These are phyloP conservation scores for Xerus inauris DNA, from an alignment of 2,113 vertebrate species.

Conservation along the genomic window DNA sequence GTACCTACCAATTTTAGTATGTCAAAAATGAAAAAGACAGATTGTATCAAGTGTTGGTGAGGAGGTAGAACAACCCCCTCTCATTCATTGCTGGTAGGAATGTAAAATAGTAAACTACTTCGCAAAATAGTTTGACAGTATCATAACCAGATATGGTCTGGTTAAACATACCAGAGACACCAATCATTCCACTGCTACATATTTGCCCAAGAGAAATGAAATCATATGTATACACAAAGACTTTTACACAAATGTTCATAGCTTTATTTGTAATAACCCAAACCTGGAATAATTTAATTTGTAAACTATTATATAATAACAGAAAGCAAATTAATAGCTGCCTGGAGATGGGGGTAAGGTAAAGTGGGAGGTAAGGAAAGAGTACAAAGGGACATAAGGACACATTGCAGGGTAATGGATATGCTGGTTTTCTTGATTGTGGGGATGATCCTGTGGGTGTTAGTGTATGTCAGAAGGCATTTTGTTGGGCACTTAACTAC, in stretches of 20 bases:
- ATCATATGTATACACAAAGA: neutral
- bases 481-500: neutral
- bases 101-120: neutral
- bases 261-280: neutral
- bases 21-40: constrained; percentile 32
- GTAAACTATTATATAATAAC: neutral
- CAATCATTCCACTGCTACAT: neutral
- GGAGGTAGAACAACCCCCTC: neutral
- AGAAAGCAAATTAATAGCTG: neutral
- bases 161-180: neutral
- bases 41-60: neutral
- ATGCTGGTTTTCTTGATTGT: neutral
- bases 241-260: neutral
- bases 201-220: neutral
- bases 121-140: neutral
- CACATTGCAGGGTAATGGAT: neutral
- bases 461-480: neutral
- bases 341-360: neutral
- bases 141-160: neutral
- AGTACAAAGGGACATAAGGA: neutral
- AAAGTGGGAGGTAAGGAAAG: neutral
- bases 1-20: neutral
- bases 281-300: neutral
- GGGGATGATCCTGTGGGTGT: neutral
- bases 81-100: neutral